Base-by-base conservation (phyloP, 2,797 vertebrate species). In the Lagorchestes hirsutus region DNA sequence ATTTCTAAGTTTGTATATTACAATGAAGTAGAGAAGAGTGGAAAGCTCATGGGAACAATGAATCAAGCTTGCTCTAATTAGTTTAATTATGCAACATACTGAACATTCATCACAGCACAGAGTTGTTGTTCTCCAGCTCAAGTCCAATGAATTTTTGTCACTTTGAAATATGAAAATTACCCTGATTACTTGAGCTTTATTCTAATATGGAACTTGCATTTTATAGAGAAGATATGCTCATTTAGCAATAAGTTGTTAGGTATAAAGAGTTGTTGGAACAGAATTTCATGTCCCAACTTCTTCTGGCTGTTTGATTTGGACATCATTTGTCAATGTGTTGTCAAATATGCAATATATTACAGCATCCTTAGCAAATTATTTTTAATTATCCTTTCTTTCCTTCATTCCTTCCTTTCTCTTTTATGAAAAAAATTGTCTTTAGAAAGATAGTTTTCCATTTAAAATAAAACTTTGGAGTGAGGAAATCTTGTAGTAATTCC, bases 211-310 rank as follows among this genome's bases (percentile, higher is more conserved):
- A 92, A 55, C 22, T 34, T 0, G 16, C 11, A 87, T 8, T 56
- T 87, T 96, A 87, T 91, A 55, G 90, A 95, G 46, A 94, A n/a
- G 34, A 54, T 91, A 34, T 24, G 11, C 13, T 94, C 62, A 55
- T 93, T 96, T 97, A 97, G 67, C 18, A 93, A 94, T 90, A 97
- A 97, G 50, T 57, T 90, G 0, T 91, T 94, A 97, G 67, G 58
- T 74, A 27, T 46, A 52, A 96, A 59, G 54, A 91, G 95, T 62
- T 96, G 40, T 18, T 96, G 91, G 92, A 96, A 54, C n/a, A 96
- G 95, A 74, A 62, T 56, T 91, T 52, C 55, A 50, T 54, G 6
- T 57, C 94, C 95, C 95, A 97, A 27, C 0, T 95, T 96, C 96
- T 82, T 82, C 74, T 11, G 94, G 96, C 5, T 55, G 92, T 92